A percentile compares a stretch with the other conserved stretches of the same genome.
Evolutionary conservation across 2,888 invertebrate species (phyloP).

Genomic region (Suillia variegata): DNA sequence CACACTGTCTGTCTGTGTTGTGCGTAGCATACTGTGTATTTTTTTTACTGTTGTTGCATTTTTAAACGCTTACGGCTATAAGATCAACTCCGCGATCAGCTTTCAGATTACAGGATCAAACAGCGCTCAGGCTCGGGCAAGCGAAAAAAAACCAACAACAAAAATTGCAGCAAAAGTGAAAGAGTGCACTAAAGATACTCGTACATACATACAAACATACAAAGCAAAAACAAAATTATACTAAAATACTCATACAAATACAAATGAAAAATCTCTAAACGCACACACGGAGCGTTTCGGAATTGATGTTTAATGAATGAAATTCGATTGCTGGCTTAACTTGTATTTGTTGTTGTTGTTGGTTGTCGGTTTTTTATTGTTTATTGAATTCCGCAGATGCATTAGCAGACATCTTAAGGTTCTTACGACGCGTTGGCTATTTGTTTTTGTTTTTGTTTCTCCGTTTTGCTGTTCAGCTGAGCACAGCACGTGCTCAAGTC

Average conservation of each 20-base stretch:
- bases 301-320: conserved; percentile 18
- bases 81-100: conserved; percentile 15
- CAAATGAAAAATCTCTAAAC: too few species aligned
- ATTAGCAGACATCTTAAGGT: neutral
- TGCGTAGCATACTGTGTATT: conserved; percentile 8
- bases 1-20: conserved; percentile 15
- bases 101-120: conserved; percentile 18
- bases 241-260: too few species aligned
- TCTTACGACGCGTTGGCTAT: too few species aligned
- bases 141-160: neutral
- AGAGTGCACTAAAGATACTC: conserved; percentile 19
- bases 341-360: too few species aligned
- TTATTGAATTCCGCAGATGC: neutral
- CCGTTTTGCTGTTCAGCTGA: too few species aligned
- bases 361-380: neutral
- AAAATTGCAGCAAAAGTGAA: conserved; percentile 33
- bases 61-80: neutral
- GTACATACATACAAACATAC: neutral
- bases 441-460: too few species aligned
- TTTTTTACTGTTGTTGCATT: neutral
- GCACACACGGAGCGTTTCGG: conserved; percentile 5
- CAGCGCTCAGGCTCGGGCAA: neutral
- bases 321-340: conserved; percentile 18
- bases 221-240: too few species aligned
- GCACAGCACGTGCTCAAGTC: conserved; percentile 23